A percentile compares a stretch with the other conserved stretches of the same genome.
Conservation (phyloP, 2,797 vertebrate genomes). For the Sebastes iracundus region DNA sequence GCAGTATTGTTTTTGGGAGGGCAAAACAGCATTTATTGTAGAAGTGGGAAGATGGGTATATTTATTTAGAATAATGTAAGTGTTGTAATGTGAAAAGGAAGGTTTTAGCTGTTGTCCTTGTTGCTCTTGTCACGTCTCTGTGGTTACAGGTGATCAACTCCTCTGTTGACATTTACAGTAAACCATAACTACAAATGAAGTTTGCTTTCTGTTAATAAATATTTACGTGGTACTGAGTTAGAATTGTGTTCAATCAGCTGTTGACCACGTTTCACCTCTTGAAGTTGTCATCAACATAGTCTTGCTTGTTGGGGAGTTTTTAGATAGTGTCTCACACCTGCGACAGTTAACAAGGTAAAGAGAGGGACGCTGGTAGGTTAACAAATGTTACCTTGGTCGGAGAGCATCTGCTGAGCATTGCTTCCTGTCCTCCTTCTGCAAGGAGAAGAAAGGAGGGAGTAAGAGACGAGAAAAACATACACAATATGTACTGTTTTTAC, state of each 20-base stretch:
- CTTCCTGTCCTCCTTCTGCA: constrained; percentile 81
- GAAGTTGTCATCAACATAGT: not conserved
- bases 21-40: not conserved
- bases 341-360: not conserved
- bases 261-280: not conserved
- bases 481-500: not conserved
- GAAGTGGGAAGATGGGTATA: not conserved
- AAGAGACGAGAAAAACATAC: not conserved
- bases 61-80: not conserved
- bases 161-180: not conserved
- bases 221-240: not conserved
- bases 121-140: not conserved
- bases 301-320: not conserved
- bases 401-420: constrained; percentile 82
- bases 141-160: not conserved
- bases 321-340: not conserved
- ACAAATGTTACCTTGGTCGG: constrained; percentile 75
- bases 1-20: not conserved
- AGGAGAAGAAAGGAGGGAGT: constrained; percentile 15
- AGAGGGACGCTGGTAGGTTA: not conserved
- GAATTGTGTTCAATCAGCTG: not conserved
- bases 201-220: not conserved
- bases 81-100: not conserved
- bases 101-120: not conserved
- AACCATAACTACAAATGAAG: not conserved